Evolutionary conservation across 2,113 vertebrate genomes (phyloP).

Genomic region (Xyrauchen texanus): DNA sequence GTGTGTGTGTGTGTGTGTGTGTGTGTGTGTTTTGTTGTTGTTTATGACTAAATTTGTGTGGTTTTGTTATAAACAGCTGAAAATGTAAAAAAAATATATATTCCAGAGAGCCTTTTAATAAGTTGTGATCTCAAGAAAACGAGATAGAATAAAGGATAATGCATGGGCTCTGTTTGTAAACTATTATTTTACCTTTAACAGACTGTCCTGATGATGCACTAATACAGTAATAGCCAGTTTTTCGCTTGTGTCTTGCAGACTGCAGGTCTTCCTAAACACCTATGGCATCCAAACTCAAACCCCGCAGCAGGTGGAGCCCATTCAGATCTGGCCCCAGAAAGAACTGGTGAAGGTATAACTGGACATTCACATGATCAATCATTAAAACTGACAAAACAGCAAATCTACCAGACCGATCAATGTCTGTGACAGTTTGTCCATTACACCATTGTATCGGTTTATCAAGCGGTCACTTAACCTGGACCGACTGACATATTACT

Average conservation of each 20-base stretch:
- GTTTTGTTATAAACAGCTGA: no score
- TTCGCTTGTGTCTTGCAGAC: slow-evolving; percentile 66
- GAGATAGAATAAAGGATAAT: no score
- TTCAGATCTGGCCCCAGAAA: slow-evolving; percentile 98
- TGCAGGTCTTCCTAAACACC: slow-evolving; percentile 98
- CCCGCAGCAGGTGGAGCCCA: slow-evolving; percentile 96
- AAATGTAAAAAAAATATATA: no score
- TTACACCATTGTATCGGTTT: neutral
- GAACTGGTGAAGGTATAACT: slow-evolving; percentile 91
- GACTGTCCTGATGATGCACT: no score
- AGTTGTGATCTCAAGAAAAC: no score
- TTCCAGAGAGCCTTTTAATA: no score
- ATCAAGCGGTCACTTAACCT: slow-evolving; percentile 18
- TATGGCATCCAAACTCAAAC: slow-evolving; percentile 98
- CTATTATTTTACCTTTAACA: no score
- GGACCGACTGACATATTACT: slow-evolving; percentile 22
- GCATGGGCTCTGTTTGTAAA: no score
- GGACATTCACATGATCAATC: neutral
- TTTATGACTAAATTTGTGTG: no score
- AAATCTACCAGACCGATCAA: neutral
- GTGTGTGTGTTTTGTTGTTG: no score
- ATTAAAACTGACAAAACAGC: slow-evolving; percentile 9
- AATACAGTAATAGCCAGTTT: neutral
- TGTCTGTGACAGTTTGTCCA: neutral
- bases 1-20: no score